phyloP scores from a whole-genome alignment of 2,888 invertebrate species.

The Mythimna pallens region DNA sequence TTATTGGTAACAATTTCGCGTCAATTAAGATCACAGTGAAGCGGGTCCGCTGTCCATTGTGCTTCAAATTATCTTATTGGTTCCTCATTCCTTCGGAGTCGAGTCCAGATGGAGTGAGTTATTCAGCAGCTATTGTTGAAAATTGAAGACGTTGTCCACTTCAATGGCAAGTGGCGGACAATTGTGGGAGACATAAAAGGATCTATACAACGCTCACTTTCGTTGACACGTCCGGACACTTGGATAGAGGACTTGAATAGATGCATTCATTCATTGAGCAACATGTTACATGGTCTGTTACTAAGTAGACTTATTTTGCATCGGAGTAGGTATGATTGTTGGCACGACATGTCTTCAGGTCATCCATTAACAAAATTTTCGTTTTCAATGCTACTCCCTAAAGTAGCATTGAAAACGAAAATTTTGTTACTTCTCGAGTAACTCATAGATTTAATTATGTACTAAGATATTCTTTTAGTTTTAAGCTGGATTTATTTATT shows the following conservation, averaged over 20 bases:
- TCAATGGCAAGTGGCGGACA: slow-evolving; percentile 54
- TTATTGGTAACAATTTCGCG: slow-evolving; percentile 88
- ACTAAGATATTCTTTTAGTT: too few species aligned
- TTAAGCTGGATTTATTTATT: too few species aligned
- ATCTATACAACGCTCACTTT: slow-evolving; percentile 48
- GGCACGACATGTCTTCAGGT: not conserved
- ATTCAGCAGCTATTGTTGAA: slow-evolving; percentile 61
- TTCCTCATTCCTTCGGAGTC: slow-evolving; percentile 78
- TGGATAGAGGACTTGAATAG: slow-evolving; percentile 2
- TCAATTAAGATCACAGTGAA: slow-evolving; percentile 81
- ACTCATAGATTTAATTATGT: not conserved
- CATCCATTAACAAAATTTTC: not conserved
- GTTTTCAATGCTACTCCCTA: not conserved
- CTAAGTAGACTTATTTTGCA: not conserved
- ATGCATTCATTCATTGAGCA: slow-evolving; percentile 14
- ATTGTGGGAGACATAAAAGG: slow-evolving; percentile 51
- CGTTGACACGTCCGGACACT: slow-evolving; percentile 23
- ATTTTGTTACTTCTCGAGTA: not conserved
- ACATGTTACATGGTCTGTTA: not conserved
- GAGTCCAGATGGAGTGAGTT: slow-evolving; percentile 58
- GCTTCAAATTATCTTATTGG: slow-evolving; percentile 87
- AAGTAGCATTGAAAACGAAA: too few species aligned
- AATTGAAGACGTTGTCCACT: slow-evolving; percentile 52
- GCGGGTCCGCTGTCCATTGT: slow-evolving; percentile 76
- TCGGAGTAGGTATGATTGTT: not conserved